Evolutionary conservation across 2,113 vertebrate genomes (phyloP).

Genomic region (Amblyopsis rosae): DNA sequence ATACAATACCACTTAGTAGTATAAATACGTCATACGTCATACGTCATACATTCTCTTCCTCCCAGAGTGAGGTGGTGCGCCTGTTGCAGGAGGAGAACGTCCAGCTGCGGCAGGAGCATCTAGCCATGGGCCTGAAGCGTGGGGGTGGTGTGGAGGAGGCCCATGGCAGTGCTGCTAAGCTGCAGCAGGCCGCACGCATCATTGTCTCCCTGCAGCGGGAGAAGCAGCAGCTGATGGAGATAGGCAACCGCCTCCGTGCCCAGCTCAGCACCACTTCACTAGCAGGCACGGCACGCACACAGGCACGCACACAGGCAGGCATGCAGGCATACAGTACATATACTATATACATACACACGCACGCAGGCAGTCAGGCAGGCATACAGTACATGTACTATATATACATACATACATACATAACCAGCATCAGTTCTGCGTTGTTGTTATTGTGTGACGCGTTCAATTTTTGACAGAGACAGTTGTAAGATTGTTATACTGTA

Average conservation of each 20-base stretch:
- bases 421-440: no score
- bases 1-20: background rate
- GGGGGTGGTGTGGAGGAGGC: background rate
- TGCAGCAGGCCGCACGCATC: slow-evolving; percentile 78
- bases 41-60: background rate
- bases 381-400: no score
- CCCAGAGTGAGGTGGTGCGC: slow-evolving; percentile 56
- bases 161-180: slow-evolving; percentile 49
- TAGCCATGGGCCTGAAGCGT: slow-evolving; percentile 11
- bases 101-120: slow-evolving; percentile 47
- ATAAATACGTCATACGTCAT: background rate
- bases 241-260: slow-evolving; percentile 84
- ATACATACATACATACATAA: no score
- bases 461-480: no score
- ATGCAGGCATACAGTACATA: no score
- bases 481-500: no score
- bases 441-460: no score
- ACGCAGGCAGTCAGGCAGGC: background rate
- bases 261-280: slow-evolving; percentile 59
- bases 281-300: slow-evolving; percentile 60
- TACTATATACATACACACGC: background rate
- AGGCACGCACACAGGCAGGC: no score
- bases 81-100: slow-evolving; percentile 53
- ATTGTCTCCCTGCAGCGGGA: slow-evolving; percentile 80
- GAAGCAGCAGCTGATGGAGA: slow-evolving; percentile 85